Conservation (phyloP, 2,888 invertebrate genomes). For the Drosophila nigricruria region DNA sequence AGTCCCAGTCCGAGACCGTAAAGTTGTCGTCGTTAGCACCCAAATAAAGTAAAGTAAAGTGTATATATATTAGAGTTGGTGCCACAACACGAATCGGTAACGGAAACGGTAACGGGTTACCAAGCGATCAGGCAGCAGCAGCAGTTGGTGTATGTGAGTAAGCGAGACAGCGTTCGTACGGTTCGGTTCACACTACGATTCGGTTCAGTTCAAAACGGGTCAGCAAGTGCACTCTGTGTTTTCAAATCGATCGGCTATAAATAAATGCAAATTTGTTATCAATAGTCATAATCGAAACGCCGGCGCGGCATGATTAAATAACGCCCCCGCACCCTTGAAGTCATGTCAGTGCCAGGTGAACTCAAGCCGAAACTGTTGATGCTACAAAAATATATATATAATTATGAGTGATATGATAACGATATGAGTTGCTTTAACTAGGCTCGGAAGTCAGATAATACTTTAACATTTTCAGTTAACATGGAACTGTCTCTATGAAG, state of each 20-base stretch:
- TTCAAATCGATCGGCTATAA: conserved; percentile 57
- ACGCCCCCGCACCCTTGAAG: conserved; percentile 34
- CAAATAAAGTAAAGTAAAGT: background rate
- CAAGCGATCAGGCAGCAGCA: conserved; percentile 25
- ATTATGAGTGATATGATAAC: background rate
- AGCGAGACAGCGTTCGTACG: background rate
- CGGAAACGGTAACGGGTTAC: conserved; percentile 19
- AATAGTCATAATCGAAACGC: conserved; percentile 62
- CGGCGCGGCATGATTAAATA: conserved; percentile 63
- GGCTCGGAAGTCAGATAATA: too few species aligned
- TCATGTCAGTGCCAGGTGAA: conserved; percentile 36
- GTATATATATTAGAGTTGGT: background rate
- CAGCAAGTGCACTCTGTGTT: conserved; percentile 43
- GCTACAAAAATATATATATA: background rate
- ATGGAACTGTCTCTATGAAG: too few species aligned
- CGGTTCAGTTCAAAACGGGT: conserved; percentile 47
- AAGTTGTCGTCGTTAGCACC: conserved; percentile 9
- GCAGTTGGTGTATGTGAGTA: conserved; percentile 33
- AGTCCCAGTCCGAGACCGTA: conserved; percentile 35
- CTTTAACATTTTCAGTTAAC: too few species aligned
- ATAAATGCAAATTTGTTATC: conserved; percentile 67
- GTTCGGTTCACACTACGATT: conserved; percentile 13
- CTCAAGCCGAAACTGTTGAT: conserved; percentile 20
- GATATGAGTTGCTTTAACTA: too few species aligned
- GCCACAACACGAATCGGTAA: background rate